Base-by-base conservation (phyloP, 1,140 invertebrate species). In the Hirudo medicinalis region DNA sequence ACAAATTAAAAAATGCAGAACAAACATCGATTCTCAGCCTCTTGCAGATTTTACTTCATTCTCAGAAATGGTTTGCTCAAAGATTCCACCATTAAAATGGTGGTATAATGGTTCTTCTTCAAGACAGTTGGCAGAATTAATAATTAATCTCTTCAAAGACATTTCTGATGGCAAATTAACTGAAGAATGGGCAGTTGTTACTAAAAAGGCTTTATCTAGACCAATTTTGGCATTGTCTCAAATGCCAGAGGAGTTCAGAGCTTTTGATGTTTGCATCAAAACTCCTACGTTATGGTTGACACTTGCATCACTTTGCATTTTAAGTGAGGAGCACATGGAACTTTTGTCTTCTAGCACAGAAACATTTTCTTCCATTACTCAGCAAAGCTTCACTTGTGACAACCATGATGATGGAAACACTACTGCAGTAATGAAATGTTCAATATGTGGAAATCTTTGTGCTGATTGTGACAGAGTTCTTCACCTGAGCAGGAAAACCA, bases 331-430 rank as follows among this genome's bases (percentile, higher is more conserved):
- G 74, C 91, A 96, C 79, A 91, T 93, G 0, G 91, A 94, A 76
- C 85, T 90, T 73, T 80, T 90, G 0, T 89, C 88, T 2, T 88
- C 88, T 8, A 86, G 86, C 60, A 88, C 89, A 77, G 89, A 88
- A 86, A 86, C 84, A 69, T 85, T 86, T 55, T 79, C 79, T 67
- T 80, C 83, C 77, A 79, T 82, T 36, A 63, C 17, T 71, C 54
- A 54, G 55, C 17, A 72, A 77, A 81, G 89, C 86, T 89, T 89
- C 9, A 88, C 89, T 43, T 99, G 95, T 83, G 89, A 86, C 68
- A 99, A 99, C 81, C 95, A 99, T 80, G 95, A 99, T 79, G 95
- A 99, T 80, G 91, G 91, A 1, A 88, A 92, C 78, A 99, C 94
- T 0, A 85, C 88, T 1, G 94, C 94, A 0, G 91, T 96, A 57